Evolutionary conservation across 2,797 vertebrate species (phyloP), one percentile per base, ranked within the genome.

Genomic region (Trichosurus vulpecula): DNA sequence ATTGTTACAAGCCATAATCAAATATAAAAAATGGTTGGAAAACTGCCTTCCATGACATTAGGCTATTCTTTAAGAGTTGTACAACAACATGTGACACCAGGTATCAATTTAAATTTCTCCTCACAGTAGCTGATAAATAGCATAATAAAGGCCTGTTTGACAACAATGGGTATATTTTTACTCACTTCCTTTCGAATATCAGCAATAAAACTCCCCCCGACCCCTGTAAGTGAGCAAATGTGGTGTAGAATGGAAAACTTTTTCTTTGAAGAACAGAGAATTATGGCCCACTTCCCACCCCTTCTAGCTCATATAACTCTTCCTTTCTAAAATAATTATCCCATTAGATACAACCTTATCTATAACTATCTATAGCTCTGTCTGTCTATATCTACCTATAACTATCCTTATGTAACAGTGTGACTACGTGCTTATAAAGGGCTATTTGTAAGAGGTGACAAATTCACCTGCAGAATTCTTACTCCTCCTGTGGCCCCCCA

Each of bases 1-100:
- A 99, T 99, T 97, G 96, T 97, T 99, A 99, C 99, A 99, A 97
- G 97, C 98, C 95, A 58, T 99, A 99, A 99, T 99, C 98, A 99
- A 99, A 99, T 99, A 98, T 94, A 98, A 98, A 94, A 98, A 98
- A 98, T 96, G 97, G 97, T 96, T 98, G 98, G 98, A 98, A 98
- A 97, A 98, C 66, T 96, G 94, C 97, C 96, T 96, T 98, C 92
- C 92, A 96, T 97, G 96, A 97, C 92, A 95, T 93, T 92, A 87
- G 92, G 92, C 94, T 97, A 97, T 97, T 96, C 96, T 95, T 96
- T 97, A 97, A 94, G 61, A 97, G 74, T 98, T 29, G 41, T 27
- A 51, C 9, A 81, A 81, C 19, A 81, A 87, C 22, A 87, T 51
- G 25, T 51, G 97, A 97, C 92, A 96, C 96, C 96, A 98, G 94